Conservation (phyloP, 1,140 invertebrate species). For the Neotoxoptera formosana region DNA sequence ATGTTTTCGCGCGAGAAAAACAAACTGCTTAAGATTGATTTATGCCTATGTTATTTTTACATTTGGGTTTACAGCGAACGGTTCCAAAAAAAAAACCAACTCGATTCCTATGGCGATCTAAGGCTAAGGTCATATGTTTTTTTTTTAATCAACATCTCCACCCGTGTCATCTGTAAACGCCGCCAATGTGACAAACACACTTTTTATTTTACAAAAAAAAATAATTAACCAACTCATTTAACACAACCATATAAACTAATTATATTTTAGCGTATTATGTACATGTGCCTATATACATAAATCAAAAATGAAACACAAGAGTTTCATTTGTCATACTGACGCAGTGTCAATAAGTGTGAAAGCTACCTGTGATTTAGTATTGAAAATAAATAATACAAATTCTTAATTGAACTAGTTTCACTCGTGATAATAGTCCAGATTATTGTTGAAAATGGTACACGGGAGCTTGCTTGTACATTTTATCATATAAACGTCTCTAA, state of each 20-base stretch:
- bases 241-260: background rate
- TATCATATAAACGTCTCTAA: too few relatives aligned
- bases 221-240: background rate
- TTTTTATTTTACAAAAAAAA: background rate
- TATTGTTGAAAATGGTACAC: background rate
- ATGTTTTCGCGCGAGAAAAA: slow-evolving; percentile 7
- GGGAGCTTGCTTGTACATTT: too few relatives aligned
- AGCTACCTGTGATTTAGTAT: background rate
- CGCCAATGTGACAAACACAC: background rate
- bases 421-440: background rate
- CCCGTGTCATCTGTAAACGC: background rate
- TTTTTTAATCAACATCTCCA: background rate
- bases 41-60: slow-evolving; percentile 15
- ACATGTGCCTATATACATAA: background rate
- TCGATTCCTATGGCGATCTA: background rate
- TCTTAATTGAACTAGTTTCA: background rate
- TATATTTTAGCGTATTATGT: background rate
- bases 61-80: background rate
- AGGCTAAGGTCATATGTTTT: slow-evolving; percentile 3
- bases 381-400: background rate
- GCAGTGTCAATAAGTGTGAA: background rate
- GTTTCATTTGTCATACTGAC: background rate
- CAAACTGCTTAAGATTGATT: slow-evolving; percentile 10
- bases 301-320: background rate
- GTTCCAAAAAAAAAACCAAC: background rate